phyloP scores from a whole-genome alignment of 2,113 vertebrate genomes.

The Caloenas nicobarica region DNA sequence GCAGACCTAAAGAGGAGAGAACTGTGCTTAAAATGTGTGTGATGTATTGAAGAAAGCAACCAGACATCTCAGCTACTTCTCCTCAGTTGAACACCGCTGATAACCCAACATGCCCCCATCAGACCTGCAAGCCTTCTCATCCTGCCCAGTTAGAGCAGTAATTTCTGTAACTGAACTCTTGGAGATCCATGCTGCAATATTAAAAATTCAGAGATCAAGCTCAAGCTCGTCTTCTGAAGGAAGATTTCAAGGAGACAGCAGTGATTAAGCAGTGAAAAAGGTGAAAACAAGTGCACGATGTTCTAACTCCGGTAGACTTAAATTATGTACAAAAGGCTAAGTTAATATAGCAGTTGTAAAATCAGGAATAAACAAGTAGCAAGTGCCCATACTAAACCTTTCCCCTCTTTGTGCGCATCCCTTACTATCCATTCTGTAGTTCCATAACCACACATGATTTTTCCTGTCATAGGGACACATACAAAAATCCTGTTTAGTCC shows the following conservation, averaged over 20 bases:
- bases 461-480: neutral
- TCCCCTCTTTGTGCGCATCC: rapidly evolving
- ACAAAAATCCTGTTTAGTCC: neutral
- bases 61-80: neutral
- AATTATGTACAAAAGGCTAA: neutral
- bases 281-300: neutral
- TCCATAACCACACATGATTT: rapidly evolving
- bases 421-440: neutral
- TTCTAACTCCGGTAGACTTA: neutral
- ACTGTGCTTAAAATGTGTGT: neutral
- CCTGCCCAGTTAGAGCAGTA: neutral
- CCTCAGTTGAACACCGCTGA: rapidly evolving
- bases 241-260: neutral
- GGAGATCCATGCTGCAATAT: neutral
- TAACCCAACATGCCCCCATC: neutral
- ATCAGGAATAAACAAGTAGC: neutral
- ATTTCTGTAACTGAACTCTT: neutral
- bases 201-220: neutral
- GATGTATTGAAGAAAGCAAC: neutral
- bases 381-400: neutral
- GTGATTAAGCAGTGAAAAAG: neutral
- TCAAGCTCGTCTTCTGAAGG: neutral
- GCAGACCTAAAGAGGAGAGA: neutral
- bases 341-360: neutral
- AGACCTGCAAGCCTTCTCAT: neutral